Evolutionary conservation across 2,888 invertebrate genomes (phyloP), one percentile per base, ranked within the genome.

Genomic region (Trichopoda pennipes): DNA sequence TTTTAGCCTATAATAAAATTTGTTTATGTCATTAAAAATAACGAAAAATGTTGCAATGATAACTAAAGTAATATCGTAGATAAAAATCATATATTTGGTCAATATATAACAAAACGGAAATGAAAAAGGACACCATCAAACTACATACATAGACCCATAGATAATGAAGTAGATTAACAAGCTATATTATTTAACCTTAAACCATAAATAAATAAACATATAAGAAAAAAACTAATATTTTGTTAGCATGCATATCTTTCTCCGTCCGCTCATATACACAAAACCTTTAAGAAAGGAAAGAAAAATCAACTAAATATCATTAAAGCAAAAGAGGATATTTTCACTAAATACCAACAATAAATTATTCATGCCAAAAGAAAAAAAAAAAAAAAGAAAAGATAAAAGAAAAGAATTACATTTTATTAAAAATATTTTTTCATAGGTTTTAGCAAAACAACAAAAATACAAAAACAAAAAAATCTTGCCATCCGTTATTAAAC

Each of bases 401-500:
- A n/a, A n/a, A n/a, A n/a, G n/a, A n/a, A n/a, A n/a, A n/a, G n/a
- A n/a, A 42, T 16, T 1, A n/a, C 42, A 44, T 44, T 44, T 44
- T 17, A 10, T 17, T 17, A 1, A 49, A 17, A n/a, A 49, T 49
- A 19, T 47, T 53, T 42, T 23, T 60, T 47, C 61, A 73, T 61
- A 56, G 16, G 28, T 49, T 58, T 23, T 74, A 80, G 51, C 35
- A 56, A 69, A n/a, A 32, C 28, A 12, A 70, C 38, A 38, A 63
- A 60, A 44, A 58, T 16, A 49, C 47, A 49, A 49, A 49, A 28
- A 9, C 17, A 44, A 38, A 38, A 12, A n/a, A 38, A 38, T 2
- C 51, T 66, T 70, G 58, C 84, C 84, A 84, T 83, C 84, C 84
- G 81, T 81, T 66, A 69, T 21, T 53, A 47, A 79, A 64, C 81